phyloP scores from a whole-genome alignment of 2,113 vertebrate species.

The Saiga tatarica region DNA sequence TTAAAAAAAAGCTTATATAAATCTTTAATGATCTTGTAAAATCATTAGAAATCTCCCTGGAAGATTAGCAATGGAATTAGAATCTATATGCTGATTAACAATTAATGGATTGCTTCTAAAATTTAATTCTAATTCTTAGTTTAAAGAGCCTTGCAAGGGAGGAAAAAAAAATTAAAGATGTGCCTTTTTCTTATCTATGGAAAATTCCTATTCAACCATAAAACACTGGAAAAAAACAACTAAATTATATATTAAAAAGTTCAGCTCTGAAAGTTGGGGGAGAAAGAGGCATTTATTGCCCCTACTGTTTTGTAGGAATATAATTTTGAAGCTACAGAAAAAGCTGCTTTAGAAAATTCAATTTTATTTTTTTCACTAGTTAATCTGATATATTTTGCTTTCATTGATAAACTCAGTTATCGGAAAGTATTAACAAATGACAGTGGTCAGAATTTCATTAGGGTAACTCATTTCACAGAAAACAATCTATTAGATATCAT shows the following conservation, averaged over 20 bases:
- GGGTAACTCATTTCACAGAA: neutral
- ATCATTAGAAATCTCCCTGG: conserved; percentile 53
- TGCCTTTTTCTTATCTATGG: neutral
- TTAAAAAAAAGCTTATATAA: conserved; percentile 66
- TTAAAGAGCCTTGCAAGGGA: neutral
- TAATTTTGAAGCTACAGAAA: neutral
- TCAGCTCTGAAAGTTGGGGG: neutral
- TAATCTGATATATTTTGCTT: neutral
- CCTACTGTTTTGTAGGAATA: neutral
- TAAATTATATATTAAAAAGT: neutral
- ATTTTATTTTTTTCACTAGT: neutral
- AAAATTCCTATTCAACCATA: neutral
- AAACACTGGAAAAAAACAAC: neutral
- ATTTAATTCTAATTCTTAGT: neutral
- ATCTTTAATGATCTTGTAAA: conserved; percentile 58
- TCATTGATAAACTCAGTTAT: neutral
- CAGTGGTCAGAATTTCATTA: neutral
- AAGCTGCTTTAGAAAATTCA: neutral
- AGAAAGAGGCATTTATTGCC: neutral
- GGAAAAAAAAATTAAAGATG: accelerated
- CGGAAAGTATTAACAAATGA: neutral
- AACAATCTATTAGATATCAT: neutral
- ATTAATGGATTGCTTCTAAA: neutral
- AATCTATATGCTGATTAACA: neutral
- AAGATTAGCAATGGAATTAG: neutral